A percentile compares a stretch with the other conserved stretches of the same genome.
These are phyloP conservation scores for Eriocheir sinensis DNA, from an alignment of 1,140 invertebrate species.

Conservation along the genomic window DNA sequence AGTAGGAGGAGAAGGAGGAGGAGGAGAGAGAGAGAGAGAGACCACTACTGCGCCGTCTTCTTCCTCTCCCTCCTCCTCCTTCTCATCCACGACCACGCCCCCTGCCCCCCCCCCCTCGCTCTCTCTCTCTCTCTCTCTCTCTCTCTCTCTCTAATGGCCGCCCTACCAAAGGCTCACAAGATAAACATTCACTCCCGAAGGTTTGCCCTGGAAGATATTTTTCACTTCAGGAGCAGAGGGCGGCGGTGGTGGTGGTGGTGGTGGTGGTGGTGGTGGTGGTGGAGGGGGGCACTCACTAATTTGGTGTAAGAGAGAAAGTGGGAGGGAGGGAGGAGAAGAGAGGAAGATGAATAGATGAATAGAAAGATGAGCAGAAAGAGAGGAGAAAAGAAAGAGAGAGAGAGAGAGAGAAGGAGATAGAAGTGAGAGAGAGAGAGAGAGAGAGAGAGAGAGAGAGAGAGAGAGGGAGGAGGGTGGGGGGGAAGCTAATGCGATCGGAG, in stretches of 20 bases:
- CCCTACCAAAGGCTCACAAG: slow-evolving; percentile 10
- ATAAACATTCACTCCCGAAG: neutral
- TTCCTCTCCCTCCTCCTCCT: no score
- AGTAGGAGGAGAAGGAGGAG: no score
- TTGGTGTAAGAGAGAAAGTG: neutral
- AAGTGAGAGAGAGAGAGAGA: neutral
- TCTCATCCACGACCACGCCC: no score
- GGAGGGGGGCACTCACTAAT: no score
- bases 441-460: no score
- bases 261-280: no score
- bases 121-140: neutral
- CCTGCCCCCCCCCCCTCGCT: neutral
- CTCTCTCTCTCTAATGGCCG: neutral
- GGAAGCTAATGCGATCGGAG: no score
- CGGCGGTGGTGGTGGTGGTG: neutral
- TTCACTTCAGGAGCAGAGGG: neutral
- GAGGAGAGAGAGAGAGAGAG: no score
- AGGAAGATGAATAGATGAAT: neutral
- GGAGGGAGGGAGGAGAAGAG: neutral
- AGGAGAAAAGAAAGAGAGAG: neutral
- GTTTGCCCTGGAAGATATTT: neutral
- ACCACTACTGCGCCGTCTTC: no score
- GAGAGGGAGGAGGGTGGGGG: no score
- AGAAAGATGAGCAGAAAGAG: neutral
- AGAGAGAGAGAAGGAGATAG: no score